phyloP scores from a whole-genome alignment of 2,888 invertebrate species.

The Mimas tiliae region DNA sequence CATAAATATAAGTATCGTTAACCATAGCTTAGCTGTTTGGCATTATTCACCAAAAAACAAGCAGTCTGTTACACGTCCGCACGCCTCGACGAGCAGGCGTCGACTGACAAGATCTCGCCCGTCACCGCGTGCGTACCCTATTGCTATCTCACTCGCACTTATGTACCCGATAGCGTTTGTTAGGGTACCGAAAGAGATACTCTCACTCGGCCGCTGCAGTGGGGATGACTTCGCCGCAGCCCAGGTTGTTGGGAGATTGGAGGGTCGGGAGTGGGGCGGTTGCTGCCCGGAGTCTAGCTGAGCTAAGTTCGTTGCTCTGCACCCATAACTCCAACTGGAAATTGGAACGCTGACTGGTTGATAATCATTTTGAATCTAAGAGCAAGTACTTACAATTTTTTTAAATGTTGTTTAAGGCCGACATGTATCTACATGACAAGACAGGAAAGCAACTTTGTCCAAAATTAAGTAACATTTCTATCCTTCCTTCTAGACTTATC shows the following conservation, averaged over 20 bases:
- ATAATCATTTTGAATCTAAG: background rate
- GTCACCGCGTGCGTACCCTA: conserved; percentile 50
- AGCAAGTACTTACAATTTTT: too few relatives aligned
- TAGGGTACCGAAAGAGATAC: conserved; percentile 57
- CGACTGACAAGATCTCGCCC: conserved; percentile 51
- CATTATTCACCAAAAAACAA: conserved; percentile 29
- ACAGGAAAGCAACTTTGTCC: too few relatives aligned
- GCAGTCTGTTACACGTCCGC: conserved; percentile 45
- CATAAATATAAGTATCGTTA: conserved; percentile 18
- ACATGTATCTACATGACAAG: too few relatives aligned
- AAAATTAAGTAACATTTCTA: too few relatives aligned
- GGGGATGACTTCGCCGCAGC: conserved; percentile 68
- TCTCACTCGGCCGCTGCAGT: conserved; percentile 60
- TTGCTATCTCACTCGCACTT: conserved; percentile 51
- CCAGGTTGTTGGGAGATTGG: conserved; percentile 51
- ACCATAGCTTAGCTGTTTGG: conserved; percentile 27
- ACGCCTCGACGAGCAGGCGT: conserved; percentile 35
- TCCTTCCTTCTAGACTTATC: too few relatives aligned
- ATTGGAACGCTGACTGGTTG: background rate
- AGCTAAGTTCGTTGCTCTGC: conserved; percentile 79
- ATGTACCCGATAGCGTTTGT: conserved; percentile 41
- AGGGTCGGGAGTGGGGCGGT: conserved; percentile 49
- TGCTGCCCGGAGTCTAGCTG: conserved; percentile 70
- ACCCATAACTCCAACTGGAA: conserved; percentile 82
- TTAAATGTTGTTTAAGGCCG: too few relatives aligned